Evolutionary conservation across 2,113 vertebrate species (phyloP).

Genomic region (Rhabdornis inornatus): DNA sequence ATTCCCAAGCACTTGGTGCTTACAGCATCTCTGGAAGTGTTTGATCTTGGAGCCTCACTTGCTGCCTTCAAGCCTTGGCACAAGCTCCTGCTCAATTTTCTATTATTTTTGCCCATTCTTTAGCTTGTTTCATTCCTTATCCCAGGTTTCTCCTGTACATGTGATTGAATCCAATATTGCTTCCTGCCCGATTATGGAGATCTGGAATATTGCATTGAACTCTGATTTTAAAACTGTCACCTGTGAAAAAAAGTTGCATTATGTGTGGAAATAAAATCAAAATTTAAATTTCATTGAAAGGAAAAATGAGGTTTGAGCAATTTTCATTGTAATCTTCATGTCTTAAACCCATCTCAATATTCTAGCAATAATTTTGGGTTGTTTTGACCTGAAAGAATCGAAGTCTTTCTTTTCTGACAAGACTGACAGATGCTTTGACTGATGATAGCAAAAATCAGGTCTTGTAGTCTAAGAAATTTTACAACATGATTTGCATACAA

Average conservation of each 20-base stretch:
- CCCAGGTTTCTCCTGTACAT: neutral
- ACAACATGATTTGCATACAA: constrained; percentile 54
- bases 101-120: neutral
- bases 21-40: neutral
- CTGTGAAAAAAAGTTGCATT: neutral
- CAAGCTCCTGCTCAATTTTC: neutral
- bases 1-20: neutral
- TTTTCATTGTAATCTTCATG: neutral
- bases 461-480: constrained; percentile 8
- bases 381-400: constrained; percentile 47
- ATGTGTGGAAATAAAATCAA: neutral
- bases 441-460: neutral
- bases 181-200: neutral
- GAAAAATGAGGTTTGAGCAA: neutral
- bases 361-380: constrained; percentile 18
- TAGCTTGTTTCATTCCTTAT: neutral
- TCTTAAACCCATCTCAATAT: neutral
- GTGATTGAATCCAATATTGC: neutral
- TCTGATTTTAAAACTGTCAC: neutral
- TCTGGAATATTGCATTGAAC: neutral
- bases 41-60: neutral
- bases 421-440: constrained; percentile 48
- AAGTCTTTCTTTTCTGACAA: constrained; percentile 30
- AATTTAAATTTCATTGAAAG: neutral
- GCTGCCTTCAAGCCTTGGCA: neutral